These are phyloP conservation scores for Diarsia brunnea DNA, from an alignment of 2,888 invertebrate species.

Conservation along the genomic window DNA sequence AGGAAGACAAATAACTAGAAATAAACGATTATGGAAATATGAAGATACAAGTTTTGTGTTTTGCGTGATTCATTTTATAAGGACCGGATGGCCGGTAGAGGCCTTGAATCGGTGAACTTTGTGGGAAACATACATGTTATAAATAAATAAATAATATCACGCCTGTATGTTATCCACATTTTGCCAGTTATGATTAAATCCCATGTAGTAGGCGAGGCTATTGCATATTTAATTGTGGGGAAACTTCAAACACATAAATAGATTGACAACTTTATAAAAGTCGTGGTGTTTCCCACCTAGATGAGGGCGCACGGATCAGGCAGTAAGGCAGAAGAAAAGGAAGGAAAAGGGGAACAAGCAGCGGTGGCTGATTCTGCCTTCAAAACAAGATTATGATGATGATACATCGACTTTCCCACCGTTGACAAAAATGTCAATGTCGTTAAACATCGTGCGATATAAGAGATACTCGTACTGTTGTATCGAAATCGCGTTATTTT, in stretches of 20 bases:
- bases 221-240: too few relatives aligned
- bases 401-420: background rate
- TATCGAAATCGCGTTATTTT: background rate
- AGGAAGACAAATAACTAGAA: constrained; percentile 37
- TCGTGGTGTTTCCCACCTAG: background rate
- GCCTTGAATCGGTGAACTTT: constrained; percentile 18
- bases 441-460: background rate
- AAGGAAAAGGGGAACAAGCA: background rate
- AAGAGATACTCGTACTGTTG: constrained; percentile 1
- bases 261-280: background rate
- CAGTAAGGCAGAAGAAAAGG: background rate
- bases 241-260: too few relatives aligned
- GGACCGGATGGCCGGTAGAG: constrained; percentile 19
- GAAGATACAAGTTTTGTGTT: constrained; percentile 34
- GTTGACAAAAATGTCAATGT: background rate
- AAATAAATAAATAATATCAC: too few relatives aligned
- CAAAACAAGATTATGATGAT: background rate
- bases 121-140: too few relatives aligned
- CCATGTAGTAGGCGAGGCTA: too few relatives aligned
- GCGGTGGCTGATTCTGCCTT: background rate
- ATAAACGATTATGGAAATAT: constrained; percentile 40
- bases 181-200: too few relatives aligned
- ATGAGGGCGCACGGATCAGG: background rate
- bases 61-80: constrained; percentile 41
- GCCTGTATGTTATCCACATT: too few relatives aligned